Evolutionary conservation across 2,888 invertebrate species (phyloP), one percentile per base, ranked within the genome.

Genomic region (Helobdella robusta): DNA sequence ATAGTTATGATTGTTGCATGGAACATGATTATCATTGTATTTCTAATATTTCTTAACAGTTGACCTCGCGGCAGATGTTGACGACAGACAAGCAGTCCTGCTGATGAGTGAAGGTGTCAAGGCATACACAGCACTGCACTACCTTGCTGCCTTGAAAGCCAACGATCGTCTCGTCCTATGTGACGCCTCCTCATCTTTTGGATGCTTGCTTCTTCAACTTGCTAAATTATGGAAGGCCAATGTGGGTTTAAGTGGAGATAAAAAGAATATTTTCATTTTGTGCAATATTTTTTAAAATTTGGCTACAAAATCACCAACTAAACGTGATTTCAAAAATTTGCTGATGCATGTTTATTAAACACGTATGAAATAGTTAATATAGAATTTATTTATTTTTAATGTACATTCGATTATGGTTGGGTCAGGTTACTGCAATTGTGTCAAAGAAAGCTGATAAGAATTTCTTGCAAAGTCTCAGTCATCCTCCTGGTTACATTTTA

Each of bases 81-180:
- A 77, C 67, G 77, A 74, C 72, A 77, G 77, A 30, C 78, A 78
- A 68, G 81, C 81, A 50, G 82, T 81, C 54, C 80, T 77, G 4
- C 75, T 76, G 64, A 74, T 82, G 30, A 81, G 81, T 6, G 80
- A 81, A 70, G 79, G 79, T 60, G 75, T 81, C 4, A 75, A 76
- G 67, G 81, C 81, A 0, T 82, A 81, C 73, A 80, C 80, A 59
- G 81, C 81, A 2, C 73, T 82, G 23, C 78, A 80, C 68, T 81
- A 81, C 68, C 76, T 78, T 59, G 81, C 77, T 0, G 74, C 75
- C 28, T 70, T 82, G 44, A 75, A 75, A 68, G 74, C 77, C 18
- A 81, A 80, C 5, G 80, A 81, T 68, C 77, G 78, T 61, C 77
- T 81, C 1, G 73, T 82, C 23, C 73, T 82, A 8, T 70, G 81